These are phyloP conservation scores for Arvicanthis niloticus DNA, from an alignment of 2,113 vertebrate species.

Conservation along the genomic window DNA sequence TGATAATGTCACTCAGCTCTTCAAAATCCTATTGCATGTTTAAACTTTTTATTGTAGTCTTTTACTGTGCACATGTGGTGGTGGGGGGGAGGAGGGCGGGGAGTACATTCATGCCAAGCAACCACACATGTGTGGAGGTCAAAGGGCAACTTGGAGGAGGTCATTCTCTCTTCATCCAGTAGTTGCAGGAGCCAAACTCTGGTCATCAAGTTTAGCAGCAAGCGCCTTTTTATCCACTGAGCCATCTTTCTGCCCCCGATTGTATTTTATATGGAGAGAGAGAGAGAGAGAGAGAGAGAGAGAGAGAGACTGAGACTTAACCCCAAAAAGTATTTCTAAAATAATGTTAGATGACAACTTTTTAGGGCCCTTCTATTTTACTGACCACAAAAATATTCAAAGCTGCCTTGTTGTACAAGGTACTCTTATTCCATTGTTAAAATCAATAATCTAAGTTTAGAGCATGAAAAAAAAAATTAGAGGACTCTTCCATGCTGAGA, in stretches of 20 bases:
- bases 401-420: background rate
- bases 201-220: background rate
- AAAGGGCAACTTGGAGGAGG: background rate
- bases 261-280: too few species aligned
- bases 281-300: too few species aligned
- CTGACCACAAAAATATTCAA: background rate
- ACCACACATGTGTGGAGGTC: too few species aligned
- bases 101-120: background rate
- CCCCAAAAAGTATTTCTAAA: conserved; percentile 42
- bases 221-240: background rate
- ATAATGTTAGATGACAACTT: conserved; percentile 1
- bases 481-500: background rate
- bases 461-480: background rate
- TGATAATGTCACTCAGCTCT: background rate
- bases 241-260: background rate
- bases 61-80: background rate
- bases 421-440: background rate
- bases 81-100: background rate
- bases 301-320: too few species aligned
- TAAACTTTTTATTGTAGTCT: too few species aligned
- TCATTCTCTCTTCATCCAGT: too few species aligned
- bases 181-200: background rate
- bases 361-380: background rate
- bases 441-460: background rate
- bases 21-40: conserved; percentile 37